phyloP scores from a whole-genome alignment of 1,140 invertebrate species.

The Lepidotrigona ventralis region DNA sequence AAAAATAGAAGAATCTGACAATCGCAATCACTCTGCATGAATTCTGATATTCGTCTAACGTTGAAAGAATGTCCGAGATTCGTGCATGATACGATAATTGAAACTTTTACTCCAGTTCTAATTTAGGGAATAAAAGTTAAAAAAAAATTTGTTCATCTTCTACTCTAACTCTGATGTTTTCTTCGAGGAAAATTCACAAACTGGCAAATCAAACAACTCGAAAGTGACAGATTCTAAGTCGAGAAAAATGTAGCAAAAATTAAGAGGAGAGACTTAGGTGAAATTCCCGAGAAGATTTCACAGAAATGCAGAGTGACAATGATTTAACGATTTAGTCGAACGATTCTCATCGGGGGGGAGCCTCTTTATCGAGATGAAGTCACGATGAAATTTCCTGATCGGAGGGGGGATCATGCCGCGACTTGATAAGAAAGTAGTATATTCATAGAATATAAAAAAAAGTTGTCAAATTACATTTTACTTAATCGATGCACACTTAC shows the following conservation, averaged over 20 bases:
- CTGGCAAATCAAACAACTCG: no score
- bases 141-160: no score
- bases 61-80: background rate
- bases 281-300: background rate
- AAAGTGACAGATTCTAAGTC: no score
- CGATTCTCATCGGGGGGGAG: background rate
- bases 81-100: background rate
- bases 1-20: background rate
- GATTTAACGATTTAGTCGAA: background rate
- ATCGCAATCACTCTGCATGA: background rate
- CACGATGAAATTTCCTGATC: background rate
- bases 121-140: no score
- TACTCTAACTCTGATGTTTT: no score
- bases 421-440: constrained; percentile 4
- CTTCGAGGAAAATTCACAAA: no score
- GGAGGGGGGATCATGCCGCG: no score
- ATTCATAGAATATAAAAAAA: constrained; percentile 43
- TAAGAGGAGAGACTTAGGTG: background rate
- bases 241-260: background rate
- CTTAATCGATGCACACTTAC: constrained; percentile 81
- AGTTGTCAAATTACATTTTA: constrained; percentile 54
- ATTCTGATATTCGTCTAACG: background rate
- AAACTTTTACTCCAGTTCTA: background rate
- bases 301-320: background rate
- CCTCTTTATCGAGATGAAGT: background rate